Percentiles rank a stretch among this genome's conserved stretches.
Evolutionary conservation across 2,113 vertebrate genomes (phyloP).

Genomic region (Nettapus auritus): DNA sequence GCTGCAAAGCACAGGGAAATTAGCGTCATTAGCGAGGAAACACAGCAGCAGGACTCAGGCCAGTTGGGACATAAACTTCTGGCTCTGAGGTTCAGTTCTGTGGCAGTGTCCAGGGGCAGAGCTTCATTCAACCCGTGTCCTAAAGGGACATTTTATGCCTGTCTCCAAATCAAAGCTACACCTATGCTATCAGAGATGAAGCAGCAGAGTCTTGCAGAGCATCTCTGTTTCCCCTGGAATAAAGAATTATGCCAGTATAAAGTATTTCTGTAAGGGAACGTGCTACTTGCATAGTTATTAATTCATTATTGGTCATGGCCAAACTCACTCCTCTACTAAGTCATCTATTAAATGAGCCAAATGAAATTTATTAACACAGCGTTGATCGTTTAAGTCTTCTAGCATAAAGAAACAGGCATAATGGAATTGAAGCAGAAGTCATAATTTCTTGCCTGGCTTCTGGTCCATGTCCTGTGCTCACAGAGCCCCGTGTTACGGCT

Average conservation of each 20-base stretch:
- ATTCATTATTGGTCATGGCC: constrained; percentile 60
- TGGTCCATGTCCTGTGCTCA: not conserved
- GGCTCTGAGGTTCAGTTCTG: not conserved
- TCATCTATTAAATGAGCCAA: constrained; percentile 67
- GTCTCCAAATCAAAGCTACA: not conserved
- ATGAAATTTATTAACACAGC: constrained; percentile 66
- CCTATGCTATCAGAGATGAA: not conserved
- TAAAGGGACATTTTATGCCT: not conserved
- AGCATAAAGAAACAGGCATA: constrained; percentile 18
- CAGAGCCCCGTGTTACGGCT: not conserved
- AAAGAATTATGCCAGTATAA: not conserved
- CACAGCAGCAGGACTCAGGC: not conserved
- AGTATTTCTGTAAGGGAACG: constrained; percentile 37
- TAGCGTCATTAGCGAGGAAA: not conserved
- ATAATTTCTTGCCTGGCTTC: constrained; percentile 21
- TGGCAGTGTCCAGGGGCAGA: not conserved
- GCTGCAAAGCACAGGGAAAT: not conserved
- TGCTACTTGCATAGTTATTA: constrained; percentile 61
- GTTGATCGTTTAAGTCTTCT: constrained; percentile 62
- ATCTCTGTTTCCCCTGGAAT: not conserved
- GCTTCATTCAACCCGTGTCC: not conserved
- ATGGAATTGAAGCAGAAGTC: constrained; percentile 35
- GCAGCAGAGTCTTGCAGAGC: not conserved
- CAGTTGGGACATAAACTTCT: not conserved
- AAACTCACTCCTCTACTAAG: constrained; percentile 57